Conservation (phyloP, 2,888 invertebrate genomes). For the Gisinianus flammeolus region DNA sequence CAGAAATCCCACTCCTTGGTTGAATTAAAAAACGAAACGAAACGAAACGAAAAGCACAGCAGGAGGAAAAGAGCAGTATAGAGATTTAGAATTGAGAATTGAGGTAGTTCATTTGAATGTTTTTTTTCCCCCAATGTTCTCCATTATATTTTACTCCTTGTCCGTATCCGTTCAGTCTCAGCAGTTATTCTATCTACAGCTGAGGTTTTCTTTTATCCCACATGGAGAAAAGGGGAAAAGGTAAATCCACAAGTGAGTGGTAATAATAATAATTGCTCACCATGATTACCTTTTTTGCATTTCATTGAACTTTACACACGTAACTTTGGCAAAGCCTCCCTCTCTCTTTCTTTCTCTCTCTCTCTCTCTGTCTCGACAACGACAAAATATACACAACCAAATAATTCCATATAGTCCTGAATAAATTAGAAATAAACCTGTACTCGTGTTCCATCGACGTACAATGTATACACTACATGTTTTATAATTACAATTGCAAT, state of each 20-base stretch:
- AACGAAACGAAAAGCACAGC: conserved; percentile 18
- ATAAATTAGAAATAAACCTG: no score
- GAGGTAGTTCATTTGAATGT: no score
- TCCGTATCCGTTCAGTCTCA: conserved; percentile 32
- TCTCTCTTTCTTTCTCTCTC: no score
- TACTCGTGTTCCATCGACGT: no score
- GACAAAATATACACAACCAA: no score
- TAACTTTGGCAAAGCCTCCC: no score
- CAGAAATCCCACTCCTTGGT: conserved; percentile 15
- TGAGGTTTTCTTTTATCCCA: background rate
- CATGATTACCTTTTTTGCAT: background rate
- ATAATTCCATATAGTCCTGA: no score
- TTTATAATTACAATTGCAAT: background rate
- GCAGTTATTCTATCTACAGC: background rate
- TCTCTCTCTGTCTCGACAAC: no score
- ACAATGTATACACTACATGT: background rate
- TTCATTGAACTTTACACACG: background rate
- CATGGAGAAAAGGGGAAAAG: background rate
- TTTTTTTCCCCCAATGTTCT: conserved; percentile 2
- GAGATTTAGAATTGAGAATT: background rate
- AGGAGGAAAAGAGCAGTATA: conserved; percentile 23
- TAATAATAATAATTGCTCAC: background rate
- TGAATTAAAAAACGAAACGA: no score
- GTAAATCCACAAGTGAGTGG: background rate
- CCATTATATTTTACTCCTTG: background rate